Conservation (phyloP, 1,140 invertebrate species). For the Ceratitis capitata region DNA sequence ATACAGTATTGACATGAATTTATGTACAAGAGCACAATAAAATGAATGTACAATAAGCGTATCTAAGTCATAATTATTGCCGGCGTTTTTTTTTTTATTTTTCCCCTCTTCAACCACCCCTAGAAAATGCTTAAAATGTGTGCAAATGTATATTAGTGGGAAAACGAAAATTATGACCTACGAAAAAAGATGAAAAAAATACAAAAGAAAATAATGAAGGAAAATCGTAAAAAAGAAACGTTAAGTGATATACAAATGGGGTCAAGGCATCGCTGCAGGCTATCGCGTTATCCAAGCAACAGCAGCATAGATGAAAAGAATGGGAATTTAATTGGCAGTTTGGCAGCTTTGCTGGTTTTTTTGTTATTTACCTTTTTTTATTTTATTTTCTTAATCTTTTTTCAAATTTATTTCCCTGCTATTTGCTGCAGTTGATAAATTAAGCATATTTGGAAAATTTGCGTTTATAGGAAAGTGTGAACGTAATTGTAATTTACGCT, state of each 20-base stretch:
- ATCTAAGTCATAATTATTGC: no score
- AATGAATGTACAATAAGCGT: neutral
- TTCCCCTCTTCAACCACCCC: no score
- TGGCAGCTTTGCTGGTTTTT: neutral
- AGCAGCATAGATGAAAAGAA: neutral
- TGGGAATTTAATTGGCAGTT: conserved; percentile 31
- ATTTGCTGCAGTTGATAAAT: neutral
- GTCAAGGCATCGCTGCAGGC: neutral
- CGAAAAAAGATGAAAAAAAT: no score
- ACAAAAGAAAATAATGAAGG: no score
- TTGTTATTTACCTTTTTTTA: neutral
- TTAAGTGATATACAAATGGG: neutral
- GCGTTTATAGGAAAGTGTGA: neutral
- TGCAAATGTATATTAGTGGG: neutral
- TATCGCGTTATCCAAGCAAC: neutral
- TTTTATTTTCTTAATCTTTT: neutral
- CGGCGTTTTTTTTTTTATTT: no score
- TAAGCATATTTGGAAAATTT: neutral
- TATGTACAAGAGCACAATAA: neutral
- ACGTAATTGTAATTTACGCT: neutral
- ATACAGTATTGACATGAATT: conserved; percentile 7
- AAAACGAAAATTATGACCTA: neutral
- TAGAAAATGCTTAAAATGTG: no score
- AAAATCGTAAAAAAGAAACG: no score
- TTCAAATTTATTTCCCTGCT: neutral